A percentile compares a stretch with the other conserved stretches of the same genome.
phyloP scores from a whole-genome alignment of 2,113 vertebrate species.

The Catharus bicknelli region DNA sequence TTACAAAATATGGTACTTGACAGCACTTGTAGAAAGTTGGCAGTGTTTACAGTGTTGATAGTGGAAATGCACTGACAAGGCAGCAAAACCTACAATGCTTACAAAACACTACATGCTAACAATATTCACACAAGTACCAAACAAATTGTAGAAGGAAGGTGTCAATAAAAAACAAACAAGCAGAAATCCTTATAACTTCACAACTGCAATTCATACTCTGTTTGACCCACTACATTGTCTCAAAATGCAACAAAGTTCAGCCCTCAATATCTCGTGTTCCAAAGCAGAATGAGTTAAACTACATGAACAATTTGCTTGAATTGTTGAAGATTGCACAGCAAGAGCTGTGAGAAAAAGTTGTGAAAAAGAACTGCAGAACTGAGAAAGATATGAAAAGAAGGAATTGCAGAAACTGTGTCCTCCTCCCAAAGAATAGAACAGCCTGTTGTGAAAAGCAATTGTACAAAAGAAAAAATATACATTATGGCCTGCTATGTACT shows the following conservation, averaged over 20 bases:
- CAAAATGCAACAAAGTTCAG: background rate
- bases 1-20: constrained; percentile 61
- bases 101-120: constrained; percentile 35
- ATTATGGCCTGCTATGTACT: background rate
- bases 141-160: background rate
- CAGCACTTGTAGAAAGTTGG: constrained; percentile 60
- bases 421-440: background rate
- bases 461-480: background rate
- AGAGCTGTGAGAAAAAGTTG: background rate
- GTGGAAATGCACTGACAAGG: constrained; percentile 20
- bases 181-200: background rate
- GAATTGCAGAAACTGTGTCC: background rate
- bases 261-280: rapidly evolving
- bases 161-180: background rate
- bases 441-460: background rate
- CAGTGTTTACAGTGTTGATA: constrained; percentile 33
- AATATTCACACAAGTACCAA: constrained; percentile 31
- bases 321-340: background rate
- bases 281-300: background rate
- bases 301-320: background rate
- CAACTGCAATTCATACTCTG: background rate
- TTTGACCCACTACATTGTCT: background rate
- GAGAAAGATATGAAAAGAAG: background rate
- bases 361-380: background rate
- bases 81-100: background rate